Conservation (phyloP, 2,797 vertebrate genomes). For the Gambusia yucatana region DNA sequence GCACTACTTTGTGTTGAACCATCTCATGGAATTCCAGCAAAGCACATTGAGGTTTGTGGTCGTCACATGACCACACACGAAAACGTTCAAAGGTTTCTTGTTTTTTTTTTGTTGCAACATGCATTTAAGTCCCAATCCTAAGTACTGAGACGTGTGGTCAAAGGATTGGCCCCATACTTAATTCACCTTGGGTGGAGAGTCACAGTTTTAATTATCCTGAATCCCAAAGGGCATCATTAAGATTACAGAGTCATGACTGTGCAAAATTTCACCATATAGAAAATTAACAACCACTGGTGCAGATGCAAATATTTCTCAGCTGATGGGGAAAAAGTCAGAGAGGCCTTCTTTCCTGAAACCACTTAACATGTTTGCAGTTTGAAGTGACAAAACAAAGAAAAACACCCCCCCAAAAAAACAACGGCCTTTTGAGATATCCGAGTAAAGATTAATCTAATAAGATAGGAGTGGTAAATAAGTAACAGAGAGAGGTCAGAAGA, state of each 20-base stretch:
- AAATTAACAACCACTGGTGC: neutral
- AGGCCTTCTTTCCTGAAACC: neutral
- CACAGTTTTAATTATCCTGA: constrained; percentile 17
- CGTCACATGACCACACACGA: neutral
- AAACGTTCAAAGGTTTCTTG: neutral
- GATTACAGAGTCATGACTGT: constrained; percentile 18
- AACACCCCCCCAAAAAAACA: neutral
- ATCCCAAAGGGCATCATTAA: constrained; percentile 14
- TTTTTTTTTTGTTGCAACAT: neutral
- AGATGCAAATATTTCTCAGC: constrained; percentile 3
- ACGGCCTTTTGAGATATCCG: constrained; percentile 18
- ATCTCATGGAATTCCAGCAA: neutral
- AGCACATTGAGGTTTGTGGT: neutral
- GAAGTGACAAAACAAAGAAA: neutral
- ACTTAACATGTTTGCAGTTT: neutral
- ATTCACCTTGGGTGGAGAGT: constrained; percentile 9
- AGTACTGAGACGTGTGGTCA: neutral
- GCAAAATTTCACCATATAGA: constrained; percentile 17
- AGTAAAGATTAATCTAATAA: constrained; percentile 43
- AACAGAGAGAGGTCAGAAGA: constrained; percentile 38
- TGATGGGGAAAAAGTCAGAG: neutral
- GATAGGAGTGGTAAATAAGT: constrained; percentile 69
- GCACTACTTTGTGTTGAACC: neutral
- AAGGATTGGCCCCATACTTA: neutral
- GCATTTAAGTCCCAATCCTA: neutral